Evolutionary conservation across 2,888 invertebrate genomes (phyloP).

Genomic region (Mythimna impura): DNA sequence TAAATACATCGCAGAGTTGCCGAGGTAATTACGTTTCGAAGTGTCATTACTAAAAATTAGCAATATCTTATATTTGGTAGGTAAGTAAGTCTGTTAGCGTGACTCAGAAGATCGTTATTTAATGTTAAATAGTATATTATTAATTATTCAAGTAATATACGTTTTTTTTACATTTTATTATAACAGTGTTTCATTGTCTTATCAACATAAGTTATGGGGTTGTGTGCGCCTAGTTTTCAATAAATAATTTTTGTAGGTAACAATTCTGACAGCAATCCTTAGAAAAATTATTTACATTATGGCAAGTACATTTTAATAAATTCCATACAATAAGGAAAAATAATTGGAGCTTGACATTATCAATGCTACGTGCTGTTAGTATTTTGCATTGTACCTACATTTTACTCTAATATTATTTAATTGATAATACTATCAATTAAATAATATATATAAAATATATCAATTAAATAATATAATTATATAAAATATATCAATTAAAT

Average conservation of each 20-base stretch:
- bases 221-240: constrained; percentile 1
- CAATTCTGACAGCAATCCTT: constrained; percentile 1
- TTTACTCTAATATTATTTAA: not conserved
- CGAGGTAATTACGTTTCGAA: constrained; percentile 59
- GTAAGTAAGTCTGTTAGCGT: constrained; percentile 25
- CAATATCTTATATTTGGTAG: constrained; percentile 13
- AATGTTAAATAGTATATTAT: not conserved
- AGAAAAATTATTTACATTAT: not conserved
- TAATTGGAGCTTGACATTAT: constrained; percentile 5
- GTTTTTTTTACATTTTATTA: not conserved
- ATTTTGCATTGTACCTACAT: not conserved
- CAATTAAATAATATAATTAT: too few relatives aligned
- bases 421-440: too few relatives aligned
- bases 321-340: constrained; percentile 16
- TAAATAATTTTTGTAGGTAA: not conserved
- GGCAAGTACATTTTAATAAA: constrained; percentile 2
- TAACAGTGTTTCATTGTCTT: constrained; percentile 25
- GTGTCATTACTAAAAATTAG: constrained; percentile 37
- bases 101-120: not conserved
- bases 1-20: constrained; percentile 41
- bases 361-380: not conserved
- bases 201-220: not conserved
- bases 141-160: constrained; percentile 19
- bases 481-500: too few relatives aligned
- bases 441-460: too few relatives aligned